Percentiles rank a stretch among this genome's conserved stretches.
Evolutionary conservation across 2,888 invertebrate genomes (phyloP).

Genomic region (Magallana nippona): DNA sequence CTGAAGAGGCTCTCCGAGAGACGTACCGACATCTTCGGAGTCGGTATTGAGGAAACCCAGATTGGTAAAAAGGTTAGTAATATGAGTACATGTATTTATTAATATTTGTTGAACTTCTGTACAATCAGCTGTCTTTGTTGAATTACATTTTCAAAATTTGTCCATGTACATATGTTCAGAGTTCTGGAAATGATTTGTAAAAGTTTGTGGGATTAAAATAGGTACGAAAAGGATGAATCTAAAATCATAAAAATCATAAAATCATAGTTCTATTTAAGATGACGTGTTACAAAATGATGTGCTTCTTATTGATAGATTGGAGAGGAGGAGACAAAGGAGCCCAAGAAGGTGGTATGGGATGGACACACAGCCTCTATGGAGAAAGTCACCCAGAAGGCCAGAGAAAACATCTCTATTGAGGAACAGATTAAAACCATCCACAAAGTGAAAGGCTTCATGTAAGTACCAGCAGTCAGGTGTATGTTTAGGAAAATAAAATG

Average conservation of each 20-base stretch:
- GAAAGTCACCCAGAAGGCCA: slow-evolving; percentile 94
- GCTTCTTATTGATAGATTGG: slow-evolving; percentile 74
- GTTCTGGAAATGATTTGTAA: too few relatives aligned
- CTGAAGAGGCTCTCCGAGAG: slow-evolving; percentile 97
- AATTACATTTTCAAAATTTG: too few relatives aligned
- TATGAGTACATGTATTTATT: background rate
- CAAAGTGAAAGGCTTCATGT: slow-evolving; percentile 93
- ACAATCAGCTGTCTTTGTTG: too few relatives aligned
- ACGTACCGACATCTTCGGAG: slow-evolving; percentile 99
- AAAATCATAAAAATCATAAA: too few relatives aligned
- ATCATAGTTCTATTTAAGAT: too few relatives aligned
- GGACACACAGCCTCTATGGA: slow-evolving; percentile 98
- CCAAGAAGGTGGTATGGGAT: slow-evolving; percentile 97
- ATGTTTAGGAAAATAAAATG: background rate
- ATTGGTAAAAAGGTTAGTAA: slow-evolving; percentile 94
- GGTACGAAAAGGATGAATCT: too few relatives aligned
- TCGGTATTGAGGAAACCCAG: slow-evolving; percentile 94
- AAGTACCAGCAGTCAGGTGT: slow-evolving; percentile 62
- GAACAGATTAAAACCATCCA: slow-evolving; percentile 99
- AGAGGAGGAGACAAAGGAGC: slow-evolving; percentile 84
- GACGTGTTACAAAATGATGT: background rate
- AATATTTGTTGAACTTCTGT: background rate
- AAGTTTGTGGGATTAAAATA: too few relatives aligned
- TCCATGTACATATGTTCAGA: too few relatives aligned
- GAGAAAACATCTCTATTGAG: slow-evolving; percentile 96